A percentile compares a stretch with the other conserved stretches of the same genome.
phyloP scores from a whole-genome alignment of 2,113 vertebrate species.

The Ariopsis seemanni region DNA sequence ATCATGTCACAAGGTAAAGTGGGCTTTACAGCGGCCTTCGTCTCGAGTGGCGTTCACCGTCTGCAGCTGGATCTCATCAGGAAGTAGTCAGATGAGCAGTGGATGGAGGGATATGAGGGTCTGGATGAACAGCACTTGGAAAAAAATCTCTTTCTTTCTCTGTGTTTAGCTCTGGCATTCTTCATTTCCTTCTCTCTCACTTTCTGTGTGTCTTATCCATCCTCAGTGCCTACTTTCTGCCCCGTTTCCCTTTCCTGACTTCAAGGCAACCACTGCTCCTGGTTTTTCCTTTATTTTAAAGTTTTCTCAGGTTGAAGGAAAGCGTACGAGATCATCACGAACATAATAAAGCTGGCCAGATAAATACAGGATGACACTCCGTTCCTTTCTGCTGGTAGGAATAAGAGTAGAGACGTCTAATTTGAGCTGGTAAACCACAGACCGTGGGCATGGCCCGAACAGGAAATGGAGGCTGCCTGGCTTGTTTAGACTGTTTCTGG shows the following conservation, averaged over 20 bases:
- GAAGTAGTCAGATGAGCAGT: not conserved
- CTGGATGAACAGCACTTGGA: not conserved
- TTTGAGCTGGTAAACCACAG: constrained; percentile 21
- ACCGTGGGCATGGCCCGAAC: constrained; percentile 33
- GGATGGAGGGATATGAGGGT: not conserved
- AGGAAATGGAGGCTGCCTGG: constrained; percentile 44
- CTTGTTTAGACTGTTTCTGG: constrained; percentile 45
- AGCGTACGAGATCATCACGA: not conserved
- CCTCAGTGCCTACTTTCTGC: not conserved
- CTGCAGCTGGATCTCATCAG: constrained; percentile 22
- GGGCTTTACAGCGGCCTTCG: not conserved
- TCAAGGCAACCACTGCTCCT: not conserved
- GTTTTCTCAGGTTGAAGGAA: not conserved
- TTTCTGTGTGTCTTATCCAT: not conserved
- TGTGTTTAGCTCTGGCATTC: not conserved
- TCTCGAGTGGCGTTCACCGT: constrained; percentile 3
- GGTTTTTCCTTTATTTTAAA: not conserved
- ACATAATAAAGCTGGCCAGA: not conserved
- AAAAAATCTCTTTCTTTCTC: not conserved
- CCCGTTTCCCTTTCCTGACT: not conserved
- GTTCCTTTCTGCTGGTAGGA: not conserved
- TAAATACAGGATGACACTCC: not conserved
- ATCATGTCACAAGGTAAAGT: constrained; percentile 25
- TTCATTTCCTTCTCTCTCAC: constrained; percentile 2
- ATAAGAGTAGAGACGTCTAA: constrained; percentile 1